Conservation (phyloP, 1,140 invertebrate genomes). For the Bombus waltoni region DNA sequence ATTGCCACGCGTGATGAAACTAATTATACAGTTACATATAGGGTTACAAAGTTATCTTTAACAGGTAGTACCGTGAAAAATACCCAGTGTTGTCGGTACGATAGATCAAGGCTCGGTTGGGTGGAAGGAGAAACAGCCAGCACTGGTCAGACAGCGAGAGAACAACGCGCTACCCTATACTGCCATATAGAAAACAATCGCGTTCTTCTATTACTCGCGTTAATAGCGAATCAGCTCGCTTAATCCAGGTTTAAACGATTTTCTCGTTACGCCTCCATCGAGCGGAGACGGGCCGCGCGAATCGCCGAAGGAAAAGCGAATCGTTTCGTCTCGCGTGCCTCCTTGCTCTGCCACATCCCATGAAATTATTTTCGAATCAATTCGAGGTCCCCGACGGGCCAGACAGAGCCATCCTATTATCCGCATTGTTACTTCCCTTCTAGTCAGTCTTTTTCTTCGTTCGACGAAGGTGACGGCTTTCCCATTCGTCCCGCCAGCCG, state of each 20-base stretch:
- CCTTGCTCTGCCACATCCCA: not conserved
- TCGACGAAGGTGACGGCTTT: not conserved
- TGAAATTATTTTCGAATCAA: conserved; percentile 65
- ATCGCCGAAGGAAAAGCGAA: not conserved
- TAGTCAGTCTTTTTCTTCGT: not conserved
- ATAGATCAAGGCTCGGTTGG: conserved; percentile 22
- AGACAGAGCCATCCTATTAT: conserved; percentile 56
- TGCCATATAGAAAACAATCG: conserved; percentile 57
- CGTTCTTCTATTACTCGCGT: conserved; percentile 44
- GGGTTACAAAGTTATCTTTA: not conserved
- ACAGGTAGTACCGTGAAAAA: conserved; percentile 23
- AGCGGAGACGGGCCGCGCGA: not conserved
- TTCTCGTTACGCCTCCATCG: conserved; percentile 29
- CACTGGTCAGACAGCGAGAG: conserved; percentile 11
- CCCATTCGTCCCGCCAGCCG: not conserved
- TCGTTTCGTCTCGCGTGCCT: conserved; percentile 6
- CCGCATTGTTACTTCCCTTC: conserved; percentile 48
- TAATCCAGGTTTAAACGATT: conserved; percentile 56
- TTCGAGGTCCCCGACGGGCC: conserved; percentile 28
- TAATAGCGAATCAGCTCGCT: conserved; percentile 53
- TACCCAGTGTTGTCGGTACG: conserved; percentile 1
- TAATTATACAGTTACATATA: conserved; percentile 13
- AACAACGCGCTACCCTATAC: conserved; percentile 38
- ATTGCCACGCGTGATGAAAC: not conserved
- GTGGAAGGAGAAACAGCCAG: conserved; percentile 16